phyloP scores from a whole-genome alignment of 2,113 vertebrate genomes.

The Danio rerio region DNA sequence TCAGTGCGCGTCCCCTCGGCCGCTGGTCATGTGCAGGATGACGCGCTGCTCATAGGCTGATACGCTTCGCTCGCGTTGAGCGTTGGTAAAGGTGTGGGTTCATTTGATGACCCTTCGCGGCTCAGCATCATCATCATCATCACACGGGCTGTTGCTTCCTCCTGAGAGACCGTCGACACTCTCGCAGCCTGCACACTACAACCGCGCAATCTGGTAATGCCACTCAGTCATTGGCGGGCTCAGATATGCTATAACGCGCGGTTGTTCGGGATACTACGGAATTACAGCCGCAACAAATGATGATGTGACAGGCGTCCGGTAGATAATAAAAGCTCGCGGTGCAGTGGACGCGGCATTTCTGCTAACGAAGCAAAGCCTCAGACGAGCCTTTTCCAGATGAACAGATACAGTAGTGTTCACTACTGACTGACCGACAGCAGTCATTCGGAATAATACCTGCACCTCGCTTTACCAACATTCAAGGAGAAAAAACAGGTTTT shows the following conservation, averaged over 20 bases:
- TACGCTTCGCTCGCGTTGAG: not conserved
- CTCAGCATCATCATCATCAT: not conserved
- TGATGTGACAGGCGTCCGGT: conserved; percentile 26
- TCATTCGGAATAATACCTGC: conserved; percentile 28
- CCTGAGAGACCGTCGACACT: conserved; percentile 20
- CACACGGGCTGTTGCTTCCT: conserved; percentile 42
- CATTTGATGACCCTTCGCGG: conserved; percentile 2
- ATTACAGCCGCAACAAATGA: conserved; percentile 14
- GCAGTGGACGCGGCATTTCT: conserved; percentile 45
- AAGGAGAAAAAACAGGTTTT: not conserved
- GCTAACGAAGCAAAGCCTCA: conserved; percentile 51
- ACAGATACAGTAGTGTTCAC: conserved; percentile 23
- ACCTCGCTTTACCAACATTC: not conserved
- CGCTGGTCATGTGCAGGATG: conserved; percentile 30
- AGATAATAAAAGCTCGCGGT: conserved; percentile 24
- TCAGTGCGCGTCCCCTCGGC: too few relatives aligned
- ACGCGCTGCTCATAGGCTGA: conserved; percentile 32
- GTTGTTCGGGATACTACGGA: conserved; percentile 8
- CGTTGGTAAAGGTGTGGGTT: conserved; percentile 29
- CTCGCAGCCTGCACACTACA: not conserved
- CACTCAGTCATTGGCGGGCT: conserved; percentile 2
- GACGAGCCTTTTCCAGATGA: conserved; percentile 24
- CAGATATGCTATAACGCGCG: conserved; percentile 5
- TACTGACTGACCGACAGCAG: not conserved
- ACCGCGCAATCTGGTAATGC: conserved; percentile 10